Evolutionary conservation across 1,140 invertebrate species (phyloP), one percentile per base, ranked within the genome.

Genomic region (Drosophila rufa): DNA sequence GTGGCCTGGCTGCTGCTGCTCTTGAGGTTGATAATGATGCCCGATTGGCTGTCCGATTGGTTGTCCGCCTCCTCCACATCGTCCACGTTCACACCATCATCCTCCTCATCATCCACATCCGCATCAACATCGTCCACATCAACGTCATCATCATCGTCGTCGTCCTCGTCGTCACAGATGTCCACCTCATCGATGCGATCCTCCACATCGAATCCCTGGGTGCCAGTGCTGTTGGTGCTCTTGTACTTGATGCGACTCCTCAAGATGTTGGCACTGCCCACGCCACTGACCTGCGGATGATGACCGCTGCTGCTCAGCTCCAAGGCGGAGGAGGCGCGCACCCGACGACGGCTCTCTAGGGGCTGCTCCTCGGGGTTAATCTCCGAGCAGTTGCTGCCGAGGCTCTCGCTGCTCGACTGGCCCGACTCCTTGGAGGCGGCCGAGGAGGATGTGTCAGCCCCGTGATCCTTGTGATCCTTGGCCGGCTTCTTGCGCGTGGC

Each of bases 121-220:
- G 53, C 73, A 22, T 70, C 77, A 5, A 69, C 80, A 8, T 76
- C 79, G 4, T 40, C n/a, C 0, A 67, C 74, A 53, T 58, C 71
- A 11, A 71, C 65, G 0, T 78, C 76, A 17, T 80, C 66, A 2
- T 75, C 69, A 19, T 67, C 65, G 25, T 79, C 75, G 8, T 83
- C 77, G 25, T 79, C 75, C 6, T 83, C 77, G 15, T 82, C 74
- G 46, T 85, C 90, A 17, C 67, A 67, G 22, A 92, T 92, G 12
- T 92, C 91, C 5, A 92, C 91, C 59, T 92, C 91, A n/a, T 92
- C 91, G 56, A 92, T 92, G 51, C 89, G 91, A 79, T 92, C 91
- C 68, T 92, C 91, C 19, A 92, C 71, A 71, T 87, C 87, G 57
- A 91, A 79, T 33, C 84, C 91, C 30, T 91, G 87, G 8, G 86